Conservation (phyloP, 2,113 vertebrate species). For the Elgaria multicarinata region DNA sequence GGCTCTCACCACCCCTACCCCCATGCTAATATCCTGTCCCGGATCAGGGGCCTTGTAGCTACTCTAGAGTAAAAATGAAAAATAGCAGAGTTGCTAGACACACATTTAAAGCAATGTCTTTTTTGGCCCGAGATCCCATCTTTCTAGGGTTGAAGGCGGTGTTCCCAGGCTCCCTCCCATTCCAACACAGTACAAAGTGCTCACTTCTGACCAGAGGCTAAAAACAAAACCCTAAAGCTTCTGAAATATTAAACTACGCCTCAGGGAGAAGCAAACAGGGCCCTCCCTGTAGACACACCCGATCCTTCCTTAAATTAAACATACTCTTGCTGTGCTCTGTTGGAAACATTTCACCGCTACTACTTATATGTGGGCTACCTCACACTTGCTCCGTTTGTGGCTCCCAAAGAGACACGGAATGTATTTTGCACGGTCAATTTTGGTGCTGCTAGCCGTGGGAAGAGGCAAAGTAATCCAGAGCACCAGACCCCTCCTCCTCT, state of each 20-base stretch:
- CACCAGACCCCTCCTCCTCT: no score
- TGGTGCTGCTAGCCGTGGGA: no score
- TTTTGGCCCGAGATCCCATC: no score
- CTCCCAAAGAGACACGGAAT: neutral
- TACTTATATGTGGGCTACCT: neutral
- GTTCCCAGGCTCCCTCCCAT: no score
- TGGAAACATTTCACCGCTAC: slow-evolving; percentile 30
- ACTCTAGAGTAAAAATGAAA: no score
- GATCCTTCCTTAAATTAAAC: slow-evolving; percentile 48
- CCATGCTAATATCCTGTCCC: no score
- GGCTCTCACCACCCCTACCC: no score
- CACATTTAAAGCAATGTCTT: no score
- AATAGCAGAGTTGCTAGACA: no score
- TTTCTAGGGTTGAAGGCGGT: no score
- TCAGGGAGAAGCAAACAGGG: slow-evolving; percentile 50
- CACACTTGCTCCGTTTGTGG: neutral
- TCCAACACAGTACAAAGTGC: neutral
- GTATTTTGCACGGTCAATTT: neutral
- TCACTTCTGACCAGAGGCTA: slow-evolving; percentile 39
- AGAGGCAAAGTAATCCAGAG: neutral
- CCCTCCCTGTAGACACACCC: slow-evolving; percentile 15
- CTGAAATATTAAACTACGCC: slow-evolving; percentile 59
- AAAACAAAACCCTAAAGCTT: slow-evolving; percentile 47
- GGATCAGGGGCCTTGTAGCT: no score
- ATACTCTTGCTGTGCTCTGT: slow-evolving; percentile 50